phyloP scores from a whole-genome alignment of 2,113 vertebrate genomes.

The Labeo rohita region DNA sequence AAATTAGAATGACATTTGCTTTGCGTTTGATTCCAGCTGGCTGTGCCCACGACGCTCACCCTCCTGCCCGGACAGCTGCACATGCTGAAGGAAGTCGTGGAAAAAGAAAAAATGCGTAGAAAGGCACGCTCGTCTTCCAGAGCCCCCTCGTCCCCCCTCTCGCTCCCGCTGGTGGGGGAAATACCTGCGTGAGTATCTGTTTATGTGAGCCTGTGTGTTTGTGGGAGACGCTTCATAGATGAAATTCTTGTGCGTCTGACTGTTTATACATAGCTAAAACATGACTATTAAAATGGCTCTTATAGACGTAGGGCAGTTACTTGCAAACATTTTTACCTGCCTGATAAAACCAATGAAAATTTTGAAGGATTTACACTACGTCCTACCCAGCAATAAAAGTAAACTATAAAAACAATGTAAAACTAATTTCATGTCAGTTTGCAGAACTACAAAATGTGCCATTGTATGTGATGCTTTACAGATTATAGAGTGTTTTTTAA shows the following conservation, averaged over 20 bases:
- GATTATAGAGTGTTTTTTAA: neutral
- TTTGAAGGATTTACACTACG: neutral
- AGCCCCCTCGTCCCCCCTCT: conserved; percentile 71
- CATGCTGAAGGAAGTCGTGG: conserved; percentile 82
- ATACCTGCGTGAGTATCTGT: conserved; percentile 77
- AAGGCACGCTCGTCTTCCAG: conserved; percentile 71
- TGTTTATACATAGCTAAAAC: conserved; percentile 19
- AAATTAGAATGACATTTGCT: neutral
- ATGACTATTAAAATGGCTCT: neutral
- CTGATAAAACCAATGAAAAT: neutral
- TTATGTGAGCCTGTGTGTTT: neutral
- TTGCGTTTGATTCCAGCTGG: conserved; percentile 69
- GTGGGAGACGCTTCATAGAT: neutral
- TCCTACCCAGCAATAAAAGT: neutral
- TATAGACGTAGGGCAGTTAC: neutral
- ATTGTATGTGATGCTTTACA: neutral
- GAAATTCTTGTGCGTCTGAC: neutral
- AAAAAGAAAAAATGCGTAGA: conserved; percentile 77
- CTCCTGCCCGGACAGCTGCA: conserved; percentile 85
- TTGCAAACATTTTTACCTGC: neutral
- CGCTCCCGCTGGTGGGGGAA: conserved; percentile 73
- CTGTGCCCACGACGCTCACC: conserved; percentile 78
- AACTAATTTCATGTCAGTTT: neutral
- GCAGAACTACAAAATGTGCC: neutral
- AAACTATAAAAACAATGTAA: neutral